Evolutionary conservation across 2,797 vertebrate species (phyloP), one percentile per base, ranked within the genome.

Genomic region (Lithobates pipiens): DNA sequence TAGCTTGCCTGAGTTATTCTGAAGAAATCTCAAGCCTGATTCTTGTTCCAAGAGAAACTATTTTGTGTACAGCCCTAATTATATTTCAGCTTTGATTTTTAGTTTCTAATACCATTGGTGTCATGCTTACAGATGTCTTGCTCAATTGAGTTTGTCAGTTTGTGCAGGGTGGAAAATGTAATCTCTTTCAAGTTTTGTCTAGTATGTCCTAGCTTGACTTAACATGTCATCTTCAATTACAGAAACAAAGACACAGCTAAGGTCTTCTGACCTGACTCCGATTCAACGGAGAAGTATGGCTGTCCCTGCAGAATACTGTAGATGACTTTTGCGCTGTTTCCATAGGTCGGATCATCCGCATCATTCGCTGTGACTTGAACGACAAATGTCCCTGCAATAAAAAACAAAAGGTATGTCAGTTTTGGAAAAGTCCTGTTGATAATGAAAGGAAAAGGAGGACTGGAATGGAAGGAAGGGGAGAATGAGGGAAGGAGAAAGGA

Each of bases 281-380:
- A 95, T 88, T 96, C 95, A 0, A 96, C 95, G 0, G 95, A 96
- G 88, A 96, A 96, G 89, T 96, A 96, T 21, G 95, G 95, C 73
- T 96, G 95, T 85, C 95, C 95, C 89, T 96, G 94, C n/a, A 96
- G 93, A 90, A 96, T 95, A 85, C 95, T 95, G 70, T 96, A 96
- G 88, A 95, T 93, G 68, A 96, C 94, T 93, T 92, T 94, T 84
- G 95, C 95, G 18, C 95, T 96, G 89, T 96, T 96, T 29, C 95
- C 95, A 2, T 96, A 96, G 0, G 95, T 95, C 34, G 95, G 94
- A 84, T 96, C 95, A 50, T 96, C 95, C 0, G 95, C 95, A 85
- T 96, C 95, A 0, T 94, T 95, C 46, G 95, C 95, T 0, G 94
- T 95, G 87, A 96, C 95, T 91, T 95, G 95, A 74, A 95, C 93